Evolutionary conservation across 2,797 vertebrate genomes (phyloP).

Genomic region (Brachyrhaphis roseni): DNA sequence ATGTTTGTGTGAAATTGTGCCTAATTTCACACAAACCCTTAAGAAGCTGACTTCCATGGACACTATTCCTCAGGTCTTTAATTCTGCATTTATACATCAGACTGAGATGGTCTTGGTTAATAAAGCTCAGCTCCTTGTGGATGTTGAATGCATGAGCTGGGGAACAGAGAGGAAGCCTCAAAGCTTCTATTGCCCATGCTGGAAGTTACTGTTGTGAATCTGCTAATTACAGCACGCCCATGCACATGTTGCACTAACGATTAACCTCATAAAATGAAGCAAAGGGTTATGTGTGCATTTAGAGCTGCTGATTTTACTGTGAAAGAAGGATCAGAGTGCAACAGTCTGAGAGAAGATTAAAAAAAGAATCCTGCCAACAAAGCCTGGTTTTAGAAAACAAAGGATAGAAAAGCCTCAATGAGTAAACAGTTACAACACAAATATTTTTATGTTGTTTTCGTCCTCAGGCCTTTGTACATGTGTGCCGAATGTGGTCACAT

Average conservation of each 20-base stretch:
- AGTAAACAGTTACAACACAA: background rate
- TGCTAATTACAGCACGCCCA: background rate
- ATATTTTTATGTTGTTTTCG: background rate
- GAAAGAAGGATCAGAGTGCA: background rate
- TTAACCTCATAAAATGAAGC: background rate
- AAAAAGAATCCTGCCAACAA: background rate
- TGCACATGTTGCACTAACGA: slow-evolving; percentile 1
- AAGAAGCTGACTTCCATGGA: background rate
- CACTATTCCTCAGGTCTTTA: background rate
- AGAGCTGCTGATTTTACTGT: slow-evolving; percentile 1
- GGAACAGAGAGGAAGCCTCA: background rate
- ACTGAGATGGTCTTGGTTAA: background rate
- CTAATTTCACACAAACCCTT: slow-evolving; percentile 2
- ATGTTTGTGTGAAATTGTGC: background rate
- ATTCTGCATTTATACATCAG: background rate
- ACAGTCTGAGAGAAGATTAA: background rate
- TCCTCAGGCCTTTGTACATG: background rate
- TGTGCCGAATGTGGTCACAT: background rate
- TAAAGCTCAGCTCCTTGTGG: slow-evolving; percentile 5
- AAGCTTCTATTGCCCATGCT: background rate
- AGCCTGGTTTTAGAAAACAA: background rate
- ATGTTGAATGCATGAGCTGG: slow-evolving; percentile 1
- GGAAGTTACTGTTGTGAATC: background rate
- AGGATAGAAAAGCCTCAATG: background rate
- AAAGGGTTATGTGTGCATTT: no score